Evolutionary conservation across 1,140 invertebrate genomes (phyloP), one percentile per base, ranked within the genome.

Genomic region (Bombus terrestris): DNA sequence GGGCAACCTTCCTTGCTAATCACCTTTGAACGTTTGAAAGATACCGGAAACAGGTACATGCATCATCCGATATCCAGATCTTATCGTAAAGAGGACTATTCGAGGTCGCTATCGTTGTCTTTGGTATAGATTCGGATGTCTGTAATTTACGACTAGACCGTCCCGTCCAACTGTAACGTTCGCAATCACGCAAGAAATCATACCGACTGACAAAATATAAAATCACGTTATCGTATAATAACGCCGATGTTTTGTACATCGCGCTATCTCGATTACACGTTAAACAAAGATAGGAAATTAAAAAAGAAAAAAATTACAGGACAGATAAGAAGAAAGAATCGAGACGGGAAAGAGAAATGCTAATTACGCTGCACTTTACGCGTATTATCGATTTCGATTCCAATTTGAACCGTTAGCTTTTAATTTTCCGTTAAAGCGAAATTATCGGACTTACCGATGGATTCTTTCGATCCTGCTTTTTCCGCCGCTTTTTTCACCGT

Each of bases 1-100:
- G 59, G 68, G 8, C 68, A 22, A 74, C 71, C 59, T 78, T 68
- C 37, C 57, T 53, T 32, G 25, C 41, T 39, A 39, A 72, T 32
- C 35, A 73, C 22, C 75, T 82, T 72, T 25, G 64, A 88, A 71
- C 59, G 28, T 73, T 66, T 74, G 69, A 88, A 18, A 39, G 78
- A 41, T 25, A 72, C 5, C 41, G 5, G 39, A 28, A n/a, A 39
- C 57, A 12, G 74, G 35, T 12, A 82, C 53, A 64, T 78, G 39
- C 86, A 88, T 89, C 37, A 22, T 77, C n/a, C 25, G 13, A 2
- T 57, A 9, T 22, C 0, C 22, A 68, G 62, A 35, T 32, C 1
- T 53, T 47, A 86, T 43, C 39, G 18, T 1, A 3, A 53, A 22
- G 22, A 35, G 66, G 47, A 53, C 5, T 87, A 75, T 43, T 18